Percentiles rank a stretch among this genome's conserved stretches.
Conservation (phyloP, 2,113 vertebrate genomes). For the Otis tarda region DNA sequence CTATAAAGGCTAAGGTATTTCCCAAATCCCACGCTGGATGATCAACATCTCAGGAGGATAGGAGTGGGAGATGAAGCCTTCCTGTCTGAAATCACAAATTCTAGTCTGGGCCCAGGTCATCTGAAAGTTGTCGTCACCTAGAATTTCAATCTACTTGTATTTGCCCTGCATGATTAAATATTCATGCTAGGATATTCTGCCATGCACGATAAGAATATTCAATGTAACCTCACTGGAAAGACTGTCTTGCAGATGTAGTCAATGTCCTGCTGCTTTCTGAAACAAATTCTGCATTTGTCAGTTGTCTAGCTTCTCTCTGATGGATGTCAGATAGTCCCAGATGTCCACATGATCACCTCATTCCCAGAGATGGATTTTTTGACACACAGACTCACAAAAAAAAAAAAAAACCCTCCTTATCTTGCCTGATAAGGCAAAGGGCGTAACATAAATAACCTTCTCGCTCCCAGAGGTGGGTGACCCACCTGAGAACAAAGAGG, state of each 20-base stretch:
- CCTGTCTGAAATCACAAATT: constrained; percentile 20
- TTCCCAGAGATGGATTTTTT: not conserved
- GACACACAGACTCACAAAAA: not conserved
- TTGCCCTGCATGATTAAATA: constrained; percentile 53
- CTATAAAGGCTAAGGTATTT: not conserved
- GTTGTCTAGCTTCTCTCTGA: not conserved
- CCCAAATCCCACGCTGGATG: not conserved
- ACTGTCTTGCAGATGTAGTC: not conserved
- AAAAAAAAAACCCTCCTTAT: not conserved
- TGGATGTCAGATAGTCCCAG: not conserved
- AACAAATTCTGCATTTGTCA: constrained; percentile 6
- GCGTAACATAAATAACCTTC: not conserved
- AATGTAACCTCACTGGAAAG: constrained; percentile 26
- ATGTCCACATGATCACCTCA: not conserved
- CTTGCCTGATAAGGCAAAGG: not conserved
- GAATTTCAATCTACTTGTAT: constrained; percentile 50
- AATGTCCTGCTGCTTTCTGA: constrained; percentile 7
- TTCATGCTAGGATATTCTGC: constrained; percentile 27
- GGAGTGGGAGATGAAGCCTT: not conserved
- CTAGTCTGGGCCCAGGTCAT: not conserved
- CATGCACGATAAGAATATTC: constrained; percentile 27
- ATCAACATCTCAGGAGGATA: rapidly evolving
- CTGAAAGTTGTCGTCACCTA: constrained; percentile 35
- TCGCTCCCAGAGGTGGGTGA: not conserved
- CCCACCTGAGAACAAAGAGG: not conserved